These are phyloP conservation scores for Amphiprion percula DNA, from an alignment of 2,113 vertebrate genomes.

Conservation along the genomic window DNA sequence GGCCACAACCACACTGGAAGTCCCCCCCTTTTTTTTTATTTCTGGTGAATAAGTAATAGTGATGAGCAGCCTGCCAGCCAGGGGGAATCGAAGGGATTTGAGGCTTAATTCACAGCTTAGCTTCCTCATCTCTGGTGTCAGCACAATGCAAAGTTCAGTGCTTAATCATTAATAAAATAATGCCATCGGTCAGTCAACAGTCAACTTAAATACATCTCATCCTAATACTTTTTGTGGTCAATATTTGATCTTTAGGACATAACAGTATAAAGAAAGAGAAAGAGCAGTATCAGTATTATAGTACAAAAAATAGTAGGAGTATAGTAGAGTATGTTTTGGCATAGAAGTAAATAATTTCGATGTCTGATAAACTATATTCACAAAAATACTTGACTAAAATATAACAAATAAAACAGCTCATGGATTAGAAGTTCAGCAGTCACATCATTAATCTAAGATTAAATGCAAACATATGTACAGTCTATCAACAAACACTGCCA, in stretches of 20 bases:
- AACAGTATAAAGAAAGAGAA: not conserved
- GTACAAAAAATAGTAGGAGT: not conserved
- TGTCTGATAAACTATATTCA: not conserved
- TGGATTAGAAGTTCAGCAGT: too few species aligned
- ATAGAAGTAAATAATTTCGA: too few species aligned
- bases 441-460: too few species aligned
- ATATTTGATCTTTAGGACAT: conserved; percentile 47
- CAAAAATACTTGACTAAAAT: not conserved
- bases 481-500: not conserved
- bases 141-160: conserved; percentile 87
- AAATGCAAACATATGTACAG: too few species aligned
- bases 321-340: too few species aligned
- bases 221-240: conserved; percentile 72
- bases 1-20: conserved; percentile 68
- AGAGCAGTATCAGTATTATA: not conserved
- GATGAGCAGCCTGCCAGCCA: conserved; percentile 82
- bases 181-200: conserved; percentile 78
- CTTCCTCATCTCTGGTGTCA: conserved; percentile 83
- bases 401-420: not conserved
- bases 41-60: conserved; percentile 84
- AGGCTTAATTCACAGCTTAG: conserved; percentile 85
- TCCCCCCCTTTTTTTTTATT: conserved; percentile 66
- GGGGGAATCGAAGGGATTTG: conserved; percentile 84
- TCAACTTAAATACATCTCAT: conserved; percentile 66
- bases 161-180: conserved; percentile 86